Percentiles rank a stretch among this genome's conserved stretches.
These are phyloP conservation scores for Petrophora chlorosata DNA, from an alignment of 2,888 invertebrate species.

Conservation along the genomic window DNA sequence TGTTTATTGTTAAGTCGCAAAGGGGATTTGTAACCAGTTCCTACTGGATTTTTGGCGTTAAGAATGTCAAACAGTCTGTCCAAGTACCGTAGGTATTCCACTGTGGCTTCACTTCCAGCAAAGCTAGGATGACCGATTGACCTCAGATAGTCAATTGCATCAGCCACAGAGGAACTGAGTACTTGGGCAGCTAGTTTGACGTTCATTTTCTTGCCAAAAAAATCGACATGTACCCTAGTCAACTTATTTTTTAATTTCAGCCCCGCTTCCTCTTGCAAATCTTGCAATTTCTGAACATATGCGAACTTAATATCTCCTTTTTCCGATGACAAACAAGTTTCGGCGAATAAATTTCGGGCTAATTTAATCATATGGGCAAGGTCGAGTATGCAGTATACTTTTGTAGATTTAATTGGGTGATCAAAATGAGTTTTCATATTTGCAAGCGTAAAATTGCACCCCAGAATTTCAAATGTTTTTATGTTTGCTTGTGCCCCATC, in stretches of 20 bases:
- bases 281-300: slow-evolving; percentile 22
- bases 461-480: slow-evolving; percentile 25
- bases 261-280: slow-evolving; percentile 31
- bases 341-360: slow-evolving; percentile 25
- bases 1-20: background rate
- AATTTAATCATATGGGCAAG: slow-evolving; percentile 28
- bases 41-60: background rate
- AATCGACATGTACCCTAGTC: slow-evolving; percentile 1
- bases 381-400: slow-evolving; percentile 24
- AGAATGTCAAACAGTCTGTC: background rate
- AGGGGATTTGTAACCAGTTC: background rate
- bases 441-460: slow-evolving; percentile 20
- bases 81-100: slow-evolving; percentile 22
- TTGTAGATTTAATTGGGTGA: background rate
- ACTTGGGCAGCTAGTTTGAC: slow-evolving; percentile 26
- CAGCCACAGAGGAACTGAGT: slow-evolving; percentile 28
- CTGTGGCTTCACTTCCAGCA: slow-evolving; percentile 26
- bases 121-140: slow-evolving; percentile 3
- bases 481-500: slow-evolving; percentile 21
- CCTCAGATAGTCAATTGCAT: slow-evolving; percentile 26
- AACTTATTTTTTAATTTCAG: background rate
- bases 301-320: slow-evolving; percentile 19
- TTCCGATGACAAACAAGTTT: slow-evolving; percentile 15
- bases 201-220: slow-evolving; percentile 24
- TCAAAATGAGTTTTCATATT: background rate